phyloP scores from a whole-genome alignment of 2,888 invertebrate species.

The Asteroscopus sphinx region DNA sequence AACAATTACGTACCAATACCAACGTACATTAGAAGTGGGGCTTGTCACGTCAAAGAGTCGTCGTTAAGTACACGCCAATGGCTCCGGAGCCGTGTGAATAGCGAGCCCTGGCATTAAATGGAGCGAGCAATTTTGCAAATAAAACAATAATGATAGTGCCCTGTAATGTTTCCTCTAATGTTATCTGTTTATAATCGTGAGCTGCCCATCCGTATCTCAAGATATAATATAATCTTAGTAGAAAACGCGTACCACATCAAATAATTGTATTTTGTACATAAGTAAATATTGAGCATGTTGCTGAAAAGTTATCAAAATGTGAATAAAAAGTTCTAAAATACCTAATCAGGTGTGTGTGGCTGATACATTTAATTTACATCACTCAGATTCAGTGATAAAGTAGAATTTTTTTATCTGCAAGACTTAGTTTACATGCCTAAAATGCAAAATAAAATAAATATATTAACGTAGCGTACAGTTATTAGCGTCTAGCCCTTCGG shows the following conservation, averaged over 20 bases:
- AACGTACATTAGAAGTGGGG: constrained; percentile 71
- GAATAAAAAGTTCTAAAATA: no score
- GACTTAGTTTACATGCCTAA: not conserved
- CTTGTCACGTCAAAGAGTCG: constrained; percentile 79
- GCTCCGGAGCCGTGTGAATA: constrained; percentile 73
- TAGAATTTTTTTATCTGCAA: no score
- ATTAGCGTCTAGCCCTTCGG: constrained; percentile 52
- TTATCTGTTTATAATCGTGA: constrained; percentile 66
- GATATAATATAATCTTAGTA: constrained; percentile 45
- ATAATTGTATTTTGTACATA: not conserved
- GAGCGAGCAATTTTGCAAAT: constrained; percentile 80
- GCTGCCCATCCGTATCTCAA: constrained; percentile 31
- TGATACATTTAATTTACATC: no score
- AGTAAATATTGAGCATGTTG: not conserved
- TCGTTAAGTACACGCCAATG: constrained; percentile 77
- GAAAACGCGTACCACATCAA: constrained; percentile 3
- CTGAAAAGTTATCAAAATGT: no score
- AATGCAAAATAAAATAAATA: constrained; percentile 9
- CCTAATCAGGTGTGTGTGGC: no score
- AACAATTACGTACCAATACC: constrained; percentile 69
- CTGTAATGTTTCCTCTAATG: constrained; percentile 76
- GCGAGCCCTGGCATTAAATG: constrained; percentile 73
- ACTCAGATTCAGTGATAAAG: no score
- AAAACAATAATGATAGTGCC: constrained; percentile 82
- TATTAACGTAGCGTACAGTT: constrained; percentile 16